These are phyloP conservation scores for Sesamia inferens DNA, from an alignment of 2,888 invertebrate species.

Conservation along the genomic window DNA sequence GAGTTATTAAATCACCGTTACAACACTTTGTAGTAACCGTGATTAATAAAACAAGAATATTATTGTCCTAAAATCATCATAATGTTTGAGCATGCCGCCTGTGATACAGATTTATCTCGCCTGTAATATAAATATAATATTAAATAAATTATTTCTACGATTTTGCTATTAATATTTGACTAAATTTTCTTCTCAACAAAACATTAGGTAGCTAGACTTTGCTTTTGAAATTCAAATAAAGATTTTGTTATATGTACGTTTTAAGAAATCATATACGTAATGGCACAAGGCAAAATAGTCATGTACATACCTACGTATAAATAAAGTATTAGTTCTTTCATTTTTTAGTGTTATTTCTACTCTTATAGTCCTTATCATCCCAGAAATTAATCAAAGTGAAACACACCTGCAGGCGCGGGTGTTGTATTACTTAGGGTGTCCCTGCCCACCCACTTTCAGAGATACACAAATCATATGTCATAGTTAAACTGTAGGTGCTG, in stretches of 20 bases:
- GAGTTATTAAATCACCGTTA: too few species aligned
- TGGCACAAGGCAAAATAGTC: background rate
- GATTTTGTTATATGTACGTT: background rate
- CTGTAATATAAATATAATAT: too few species aligned
- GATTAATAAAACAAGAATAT: too few species aligned
- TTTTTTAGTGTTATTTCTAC: constrained; percentile 12
- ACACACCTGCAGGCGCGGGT: constrained; percentile 26
- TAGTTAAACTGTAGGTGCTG: background rate
- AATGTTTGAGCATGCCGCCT: too few species aligned
- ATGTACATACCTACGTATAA: background rate
- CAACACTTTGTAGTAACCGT: too few species aligned
- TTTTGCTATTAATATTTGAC: too few species aligned
- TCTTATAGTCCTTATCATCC: background rate
- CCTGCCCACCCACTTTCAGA: background rate
- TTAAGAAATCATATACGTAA: background rate
- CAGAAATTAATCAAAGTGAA: constrained; percentile 20
- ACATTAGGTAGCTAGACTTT: background rate
- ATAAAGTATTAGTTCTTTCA: background rate
- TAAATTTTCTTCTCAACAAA: too few species aligned
- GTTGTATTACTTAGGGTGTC: constrained; percentile 8
- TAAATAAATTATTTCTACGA: too few species aligned
- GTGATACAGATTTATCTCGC: too few species aligned
- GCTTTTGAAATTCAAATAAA: background rate
- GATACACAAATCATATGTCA: constrained; percentile 1
- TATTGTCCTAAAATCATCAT: too few species aligned